Evolutionary conservation across 2,797 vertebrate species (phyloP), one percentile per base, ranked within the genome.

Genomic region (Pseudomugil tenellus): DNA sequence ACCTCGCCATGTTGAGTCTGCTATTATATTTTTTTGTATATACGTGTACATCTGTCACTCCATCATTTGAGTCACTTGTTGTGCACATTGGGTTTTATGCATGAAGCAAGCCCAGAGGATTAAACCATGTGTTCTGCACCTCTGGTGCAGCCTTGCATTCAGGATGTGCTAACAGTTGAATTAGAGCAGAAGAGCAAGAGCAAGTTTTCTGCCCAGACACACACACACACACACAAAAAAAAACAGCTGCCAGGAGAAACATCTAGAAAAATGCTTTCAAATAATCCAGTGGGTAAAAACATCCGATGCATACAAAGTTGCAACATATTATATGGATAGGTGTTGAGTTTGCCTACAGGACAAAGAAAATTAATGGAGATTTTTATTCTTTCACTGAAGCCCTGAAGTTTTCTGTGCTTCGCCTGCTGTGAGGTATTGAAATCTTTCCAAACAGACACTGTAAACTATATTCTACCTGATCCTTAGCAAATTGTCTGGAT

Each of bases 161-260:
- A 37, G 35, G 58, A 70, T 54, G 63, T 73, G 69, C 57, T 69
- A 68, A 63, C 58, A 52, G 74, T 63, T 74, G 87, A 92, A 92
- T 80, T 87, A 74, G 85, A 91, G 84, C 90, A 92, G 87, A 92
- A 92, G 68, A 76, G 63, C 34, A 10, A 72, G 69, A 48, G 48
- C 41, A 56, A 71, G 77, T 76, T 85, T 70, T 69, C 68, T 68
- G 70, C 59, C 58, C 72, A 70, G 72, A 75, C 61, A 65, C 32
- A 6, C 29, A 3, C 29, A 31, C 29, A 3, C 29, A 3, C 29
- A 3, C 3, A 3, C 29, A 3, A 3, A 3, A 3, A 32, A 32
- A 32, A 32, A 32, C 61, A 74, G 76, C 79, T 83, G 80, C 66
- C 64, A 63, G 63, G 37, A 78, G 58, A 61, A 57, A 71, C 11